Evolutionary conservation across 2,888 invertebrate genomes (phyloP), one percentile per base, ranked within the genome.

Genomic region (Clostera curtula): DNA sequence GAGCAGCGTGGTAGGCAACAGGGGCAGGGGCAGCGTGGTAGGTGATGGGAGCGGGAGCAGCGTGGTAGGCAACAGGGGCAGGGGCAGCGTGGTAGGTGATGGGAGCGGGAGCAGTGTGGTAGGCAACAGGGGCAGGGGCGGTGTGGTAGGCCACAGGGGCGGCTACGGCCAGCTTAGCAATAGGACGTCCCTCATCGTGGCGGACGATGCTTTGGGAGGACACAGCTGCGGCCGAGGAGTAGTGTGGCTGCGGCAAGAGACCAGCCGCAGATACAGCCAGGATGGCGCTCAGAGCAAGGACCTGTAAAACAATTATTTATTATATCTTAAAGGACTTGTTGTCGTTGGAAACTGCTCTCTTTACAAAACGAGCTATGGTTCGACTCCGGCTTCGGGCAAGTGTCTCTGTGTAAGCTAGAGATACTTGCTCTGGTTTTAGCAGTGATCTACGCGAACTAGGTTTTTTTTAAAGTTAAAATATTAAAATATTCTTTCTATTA

Each of bases 161-260:
- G 9, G 49, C 35, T n/a, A 40, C 40, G 17, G 33, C 22, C 14
- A 33, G 22, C 15, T 32, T 49, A 27, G 63, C 18, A 6, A 6
- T 6, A 6, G 18, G 18, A 3, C 18, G 18, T 4, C 4, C 12
- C 55, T 44, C 58, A 55, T 63, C 68, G 43, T 56, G 59, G 24
- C 70, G 56, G 13, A 64, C 46, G 34, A 64, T 56, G 49, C 47
- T 61, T 31, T 63, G 62, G 2, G 61, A 61, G 24, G 66, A 67
- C n/a, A n/a, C n/a, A n/a, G n/a, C n/a, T n/a, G n/a, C n/a, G n/a
- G 12, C 60, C 52, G 24, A 54, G 59, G 5, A 43, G 47, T 14
- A 52, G 52, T n/a, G 49, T 32, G 3, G 19, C 10, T 19, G 4
- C 11, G 19, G 8, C 10, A 19, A 11, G 19, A 23, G 47, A 53